These are phyloP conservation scores for Caradrina kadenii DNA, from an alignment of 2,888 invertebrate species.

Conservation along the genomic window DNA sequence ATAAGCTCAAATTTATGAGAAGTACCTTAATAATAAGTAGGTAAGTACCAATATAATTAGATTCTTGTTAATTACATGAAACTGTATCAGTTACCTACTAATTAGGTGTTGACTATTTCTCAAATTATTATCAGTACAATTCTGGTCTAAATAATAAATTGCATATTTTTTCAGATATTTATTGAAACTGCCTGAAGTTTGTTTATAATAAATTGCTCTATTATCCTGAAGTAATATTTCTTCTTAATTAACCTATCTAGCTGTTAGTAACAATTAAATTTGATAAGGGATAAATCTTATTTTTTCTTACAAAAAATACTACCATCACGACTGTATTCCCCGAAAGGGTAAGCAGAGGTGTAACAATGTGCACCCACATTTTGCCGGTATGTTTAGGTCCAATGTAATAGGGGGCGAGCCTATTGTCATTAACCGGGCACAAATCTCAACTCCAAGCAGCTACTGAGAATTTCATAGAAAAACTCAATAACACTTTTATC, in stretches of 20 bases:
- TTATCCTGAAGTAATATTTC: not conserved
- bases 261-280: too few relatives aligned
- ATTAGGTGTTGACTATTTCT: conserved; percentile 25
- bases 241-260: not conserved
- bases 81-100: conserved; percentile 12
- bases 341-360: too few relatives aligned
- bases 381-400: too few relatives aligned
- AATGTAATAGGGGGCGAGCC: too few relatives aligned
- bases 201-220: not conserved
- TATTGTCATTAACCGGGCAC: too few relatives aligned
- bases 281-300: too few relatives aligned
- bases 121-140: not conserved
- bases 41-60: conserved; percentile 21
- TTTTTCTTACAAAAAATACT: too few relatives aligned
- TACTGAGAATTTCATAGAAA: too few relatives aligned
- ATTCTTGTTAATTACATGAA: conserved; percentile 38
- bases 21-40: conserved; percentile 31
- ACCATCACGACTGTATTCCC: too few relatives aligned
- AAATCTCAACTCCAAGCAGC: too few relatives aligned
- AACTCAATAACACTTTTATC: too few relatives aligned
- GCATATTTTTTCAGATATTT: not conserved
- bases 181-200: not conserved
- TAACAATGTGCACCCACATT: too few relatives aligned
- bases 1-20: conserved; percentile 54
- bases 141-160: not conserved